Evolutionary conservation across 2,797 vertebrate genomes (phyloP), one percentile per base, ranked within the genome.

Genomic region (Acrossocheilus fasciatus): DNA sequence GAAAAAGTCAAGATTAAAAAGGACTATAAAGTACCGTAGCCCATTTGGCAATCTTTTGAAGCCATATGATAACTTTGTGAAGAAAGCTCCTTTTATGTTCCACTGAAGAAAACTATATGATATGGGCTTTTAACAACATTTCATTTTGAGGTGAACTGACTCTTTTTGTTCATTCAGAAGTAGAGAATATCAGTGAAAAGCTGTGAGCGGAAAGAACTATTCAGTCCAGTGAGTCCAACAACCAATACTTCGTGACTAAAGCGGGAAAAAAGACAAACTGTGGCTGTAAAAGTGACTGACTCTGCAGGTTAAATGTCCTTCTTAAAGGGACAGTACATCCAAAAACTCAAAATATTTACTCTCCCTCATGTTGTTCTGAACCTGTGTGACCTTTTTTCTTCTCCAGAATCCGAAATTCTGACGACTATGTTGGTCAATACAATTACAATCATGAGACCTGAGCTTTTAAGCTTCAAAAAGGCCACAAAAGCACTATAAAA

Each of bases 261-360:
- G 15, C 2, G 0, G 20, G 36, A 4, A 30, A 57, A 54, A n/a
- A 50, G 34, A 14, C 34, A 26, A 54, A 82, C 14, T 41, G 12
- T 36, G 23, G 45, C 30, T 69, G 64, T 66, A 9, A 41, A 30
- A 72, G 45, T 3, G 23, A 57, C 50, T 26, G 68, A 70, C 66
- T 70, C 45, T 66, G 68, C 43, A 82, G 81, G 34, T 88, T 76
- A 78, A 72, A 62, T 59, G 34, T 52, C 74, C 80, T 50, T 75
- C 26, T 50, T 34, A 75, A 75, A 75, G 26, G 1, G 4, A 18
- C 9, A 74, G 72, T 74, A 30, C 72, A 30, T 26, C 14, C 17
- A 41, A 41, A 70, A 70, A 15, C 30, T 18, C 30, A 18, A 20
- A 70, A 23, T 9, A 36, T 41, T 69, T 69, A 20, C 68, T 64